Evolutionary conservation across 2,797 vertebrate genomes (phyloP).

Genomic region (Cossypha dichroa): DNA sequence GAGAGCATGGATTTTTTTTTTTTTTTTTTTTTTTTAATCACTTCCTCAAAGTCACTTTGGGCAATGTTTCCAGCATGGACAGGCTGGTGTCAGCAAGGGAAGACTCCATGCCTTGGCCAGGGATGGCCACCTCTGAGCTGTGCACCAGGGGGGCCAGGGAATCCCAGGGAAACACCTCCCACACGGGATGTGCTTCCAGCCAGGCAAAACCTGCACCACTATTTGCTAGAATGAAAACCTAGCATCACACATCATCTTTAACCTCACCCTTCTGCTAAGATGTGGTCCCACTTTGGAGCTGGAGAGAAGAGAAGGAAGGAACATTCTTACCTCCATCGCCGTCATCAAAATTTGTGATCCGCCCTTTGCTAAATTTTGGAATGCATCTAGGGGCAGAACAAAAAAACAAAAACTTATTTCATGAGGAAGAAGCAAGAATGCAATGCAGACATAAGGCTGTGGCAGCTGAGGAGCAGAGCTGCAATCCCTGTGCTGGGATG

Average conservation of each 20-base stretch:
- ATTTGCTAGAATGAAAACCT: background rate
- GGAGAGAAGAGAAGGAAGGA: background rate
- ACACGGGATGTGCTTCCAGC: background rate
- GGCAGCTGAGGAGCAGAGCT: background rate
- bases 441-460: background rate
- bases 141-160: fast-evolving
- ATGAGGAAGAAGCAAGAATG: background rate
- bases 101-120: background rate
- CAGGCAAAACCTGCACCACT: background rate
- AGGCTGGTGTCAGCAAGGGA: background rate
- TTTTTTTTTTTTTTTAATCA: background rate
- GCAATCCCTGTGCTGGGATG: background rate
- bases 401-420: background rate
- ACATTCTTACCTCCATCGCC: conserved; percentile 55
- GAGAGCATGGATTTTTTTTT: background rate
- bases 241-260: background rate
- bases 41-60: background rate
- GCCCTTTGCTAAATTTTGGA: conserved; percentile 69
- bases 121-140: background rate
- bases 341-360: conserved; percentile 55
- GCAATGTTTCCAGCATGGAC: background rate
- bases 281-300: background rate
- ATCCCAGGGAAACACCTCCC: background rate
- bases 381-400: conserved; percentile 59
- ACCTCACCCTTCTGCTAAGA: background rate